Conservation (phyloP, 2,888 invertebrate genomes). For the Amorpha juglandis region DNA sequence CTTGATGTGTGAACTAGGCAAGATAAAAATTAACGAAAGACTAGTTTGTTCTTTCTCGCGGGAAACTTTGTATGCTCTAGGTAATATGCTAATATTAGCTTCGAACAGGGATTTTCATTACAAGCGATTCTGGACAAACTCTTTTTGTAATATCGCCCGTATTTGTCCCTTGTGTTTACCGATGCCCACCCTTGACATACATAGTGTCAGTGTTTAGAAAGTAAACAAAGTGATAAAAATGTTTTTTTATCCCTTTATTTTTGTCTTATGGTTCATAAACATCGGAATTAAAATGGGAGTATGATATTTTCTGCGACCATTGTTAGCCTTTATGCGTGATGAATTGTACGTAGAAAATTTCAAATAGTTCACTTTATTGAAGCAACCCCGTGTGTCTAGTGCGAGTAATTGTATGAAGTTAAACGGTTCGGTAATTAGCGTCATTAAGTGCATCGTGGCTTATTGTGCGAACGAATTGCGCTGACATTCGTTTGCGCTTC, state of each 20-base stretch:
- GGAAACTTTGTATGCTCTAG: not conserved
- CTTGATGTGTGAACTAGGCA: too few species aligned
- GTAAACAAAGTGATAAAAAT: conserved; percentile 19
- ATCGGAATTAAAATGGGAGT: not conserved
- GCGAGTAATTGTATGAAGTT: too few species aligned
- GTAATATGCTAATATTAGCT: conserved; percentile 3
- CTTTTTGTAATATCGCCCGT: conserved; percentile 7
- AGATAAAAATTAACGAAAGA: too few species aligned
- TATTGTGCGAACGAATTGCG: too few species aligned
- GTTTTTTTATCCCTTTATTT: not conserved
- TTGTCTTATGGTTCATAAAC: not conserved
- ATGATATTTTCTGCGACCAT: not conserved
- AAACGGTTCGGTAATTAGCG: too few species aligned
- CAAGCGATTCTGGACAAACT: not conserved
- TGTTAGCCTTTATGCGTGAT: not conserved
- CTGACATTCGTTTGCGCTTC: too few species aligned
- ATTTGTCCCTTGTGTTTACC: conserved; percentile 7
- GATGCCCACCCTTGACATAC: conserved; percentile 21
- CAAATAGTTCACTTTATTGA: too few species aligned
- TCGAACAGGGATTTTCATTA: conserved; percentile 11
- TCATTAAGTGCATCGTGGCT: too few species aligned
- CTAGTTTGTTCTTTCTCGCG: not conserved
- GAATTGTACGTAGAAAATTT: too few species aligned
- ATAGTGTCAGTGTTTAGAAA: conserved; percentile 7
- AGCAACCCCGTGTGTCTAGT: too few species aligned